Evolutionary conservation across 30 jellyfish, hydroid and myxozoan genomes (phyloP), one percentile per base, ranked within the genome.

Genomic region (Morbakka virulenta): DNA sequence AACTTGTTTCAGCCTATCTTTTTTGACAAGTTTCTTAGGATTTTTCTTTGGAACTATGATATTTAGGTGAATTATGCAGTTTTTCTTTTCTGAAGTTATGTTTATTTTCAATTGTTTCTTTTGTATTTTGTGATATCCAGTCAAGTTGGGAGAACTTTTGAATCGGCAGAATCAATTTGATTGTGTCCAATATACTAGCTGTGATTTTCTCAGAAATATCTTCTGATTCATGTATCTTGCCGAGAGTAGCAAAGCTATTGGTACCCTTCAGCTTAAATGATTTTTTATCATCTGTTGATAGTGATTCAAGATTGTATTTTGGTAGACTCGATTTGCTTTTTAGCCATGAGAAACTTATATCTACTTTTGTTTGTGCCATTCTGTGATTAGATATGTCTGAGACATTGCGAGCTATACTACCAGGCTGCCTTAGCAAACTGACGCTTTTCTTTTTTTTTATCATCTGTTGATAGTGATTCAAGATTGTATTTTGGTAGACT

Each of bases 271-370:
- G 1, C 33, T 65, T 1, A 29, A 65, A 65, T 0, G 1, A 1
- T 65, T 2, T 2, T 0, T n/a, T 0, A 61, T 13, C 72, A 9
- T 27, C 77, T 0, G 2, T 14, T 22, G n/a, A n/a, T n/a, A n/a
- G n/a, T n/a, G n/a, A n/a, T n/a, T n/a, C n/a, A n/a, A n/a, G n/a
- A n/a, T n/a, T n/a, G n/a, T n/a, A n/a, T n/a, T n/a, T n/a, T n/a
- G n/a, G n/a, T n/a, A n/a, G n/a, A n/a, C n/a, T n/a, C 17, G 33
- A 6, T 14, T 24, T 21, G 31, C 57, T 65, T 28, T 22, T 1
- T 65, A 57, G 77, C 77, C 77, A 65, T 12, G 77, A 65, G 63
- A 65, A 65, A 6, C 63, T 65, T 26, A 65, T 1, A 28, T 28
- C 33, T 1, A 65, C 24, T 65, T 65, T 1, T 20, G 64, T 28